A percentile compares a stretch with the other conserved stretches of the same genome.
Evolutionary conservation across 2,797 vertebrate genomes (phyloP).

Genomic region (Adrianichthys oophorus): DNA sequence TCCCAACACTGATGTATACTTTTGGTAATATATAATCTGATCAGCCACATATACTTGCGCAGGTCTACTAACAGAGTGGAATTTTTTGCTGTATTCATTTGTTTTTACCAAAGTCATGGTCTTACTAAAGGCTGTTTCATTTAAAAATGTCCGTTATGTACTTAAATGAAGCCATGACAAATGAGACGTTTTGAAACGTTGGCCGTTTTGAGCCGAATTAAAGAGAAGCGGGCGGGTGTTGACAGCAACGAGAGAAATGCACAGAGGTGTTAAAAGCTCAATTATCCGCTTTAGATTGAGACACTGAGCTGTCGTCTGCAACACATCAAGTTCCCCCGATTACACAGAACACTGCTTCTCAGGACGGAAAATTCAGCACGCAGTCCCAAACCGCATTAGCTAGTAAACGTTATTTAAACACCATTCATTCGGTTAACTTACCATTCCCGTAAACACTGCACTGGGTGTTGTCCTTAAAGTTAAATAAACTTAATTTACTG

Average conservation of each 20-base stretch:
- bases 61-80: too few relatives aligned
- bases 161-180: too few relatives aligned
- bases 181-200: too few relatives aligned
- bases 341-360: conserved; percentile 47
- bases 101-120: too few relatives aligned
- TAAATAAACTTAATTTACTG: conserved; percentile 9
- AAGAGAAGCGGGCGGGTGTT: not conserved
- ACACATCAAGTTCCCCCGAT: conserved; percentile 44
- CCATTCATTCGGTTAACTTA: not conserved
- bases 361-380: conserved; percentile 18
- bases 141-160: too few relatives aligned
- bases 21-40: too few relatives aligned
- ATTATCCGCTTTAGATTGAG: conserved; percentile 21
- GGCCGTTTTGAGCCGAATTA: not conserved
- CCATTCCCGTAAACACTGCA: conserved; percentile 1
- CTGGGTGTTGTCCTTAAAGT: conserved; percentile 45
- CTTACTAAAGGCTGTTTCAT: too few relatives aligned
- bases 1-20: too few relatives aligned
- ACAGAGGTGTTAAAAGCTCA: not conserved
- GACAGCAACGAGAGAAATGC: not conserved
- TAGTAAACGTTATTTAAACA: not conserved
- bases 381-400: conserved; percentile 1
- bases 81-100: too few relatives aligned
- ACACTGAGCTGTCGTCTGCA: conserved; percentile 49
- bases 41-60: too few relatives aligned